A percentile compares a stretch with the other conserved stretches of the same genome.
phyloP scores from a whole-genome alignment of 2,888 invertebrate genomes.

The Philhelius pedissequus region DNA sequence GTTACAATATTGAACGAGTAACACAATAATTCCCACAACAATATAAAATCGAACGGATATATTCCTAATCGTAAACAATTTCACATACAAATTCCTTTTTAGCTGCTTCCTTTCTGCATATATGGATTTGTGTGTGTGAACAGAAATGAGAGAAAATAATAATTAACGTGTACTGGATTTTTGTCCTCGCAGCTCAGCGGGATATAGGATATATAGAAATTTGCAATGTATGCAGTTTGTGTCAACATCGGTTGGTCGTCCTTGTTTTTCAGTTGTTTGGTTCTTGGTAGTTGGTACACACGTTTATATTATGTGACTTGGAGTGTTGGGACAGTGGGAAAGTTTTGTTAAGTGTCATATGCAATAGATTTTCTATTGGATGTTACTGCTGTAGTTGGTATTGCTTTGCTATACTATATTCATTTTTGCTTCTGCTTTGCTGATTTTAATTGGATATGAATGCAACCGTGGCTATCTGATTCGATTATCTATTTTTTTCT shows the following conservation, averaged over 20 bases:
- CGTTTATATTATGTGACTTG: background rate
- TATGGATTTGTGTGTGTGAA: background rate
- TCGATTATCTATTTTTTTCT: background rate
- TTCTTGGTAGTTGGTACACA: background rate
- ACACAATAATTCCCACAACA: constrained; percentile 1
- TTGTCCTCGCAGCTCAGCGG: constrained; percentile 4
- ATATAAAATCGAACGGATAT: constrained; percentile 15
- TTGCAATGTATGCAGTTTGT: constrained; percentile 7
- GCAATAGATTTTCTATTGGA: constrained; percentile 6
- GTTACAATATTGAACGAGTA: constrained; percentile 12
- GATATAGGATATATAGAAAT: too few species aligned
- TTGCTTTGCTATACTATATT: background rate
- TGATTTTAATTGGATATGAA: constrained; percentile 19
- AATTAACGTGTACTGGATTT: constrained; percentile 14
- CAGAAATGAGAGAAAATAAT: background rate
- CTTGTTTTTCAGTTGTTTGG: too few species aligned
- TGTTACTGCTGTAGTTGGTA: background rate
- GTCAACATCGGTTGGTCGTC: background rate
- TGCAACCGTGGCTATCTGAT: constrained; percentile 4
- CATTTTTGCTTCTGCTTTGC: constrained; percentile 9
- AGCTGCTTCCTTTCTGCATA: background rate
- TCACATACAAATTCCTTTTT: constrained; percentile 8
- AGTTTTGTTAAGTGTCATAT: constrained; percentile 8
- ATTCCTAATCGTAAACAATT: constrained; percentile 18
- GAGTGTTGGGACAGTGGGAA: background rate